A percentile compares a stretch with the other conserved stretches of the same genome.
phyloP scores from a whole-genome alignment of 1,140 invertebrate species.

The Schlechtendalia chinensis region DNA sequence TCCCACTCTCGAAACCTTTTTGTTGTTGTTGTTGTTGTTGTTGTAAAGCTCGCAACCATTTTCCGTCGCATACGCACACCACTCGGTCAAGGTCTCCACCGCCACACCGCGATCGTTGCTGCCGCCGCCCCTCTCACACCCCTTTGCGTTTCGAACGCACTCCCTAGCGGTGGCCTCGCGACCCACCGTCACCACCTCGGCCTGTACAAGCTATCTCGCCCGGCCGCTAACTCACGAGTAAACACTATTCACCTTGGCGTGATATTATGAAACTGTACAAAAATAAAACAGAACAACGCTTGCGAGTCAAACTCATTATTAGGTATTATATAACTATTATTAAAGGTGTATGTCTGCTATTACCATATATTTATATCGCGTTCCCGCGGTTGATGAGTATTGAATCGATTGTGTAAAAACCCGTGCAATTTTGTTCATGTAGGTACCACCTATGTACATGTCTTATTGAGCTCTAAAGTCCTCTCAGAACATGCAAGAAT shows the following conservation, averaged over 20 bases:
- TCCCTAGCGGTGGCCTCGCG: background rate
- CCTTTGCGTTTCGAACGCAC: background rate
- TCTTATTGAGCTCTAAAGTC: too few relatives aligned
- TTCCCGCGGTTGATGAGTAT: too few relatives aligned
- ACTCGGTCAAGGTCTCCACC: slow-evolving; percentile 24
- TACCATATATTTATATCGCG: too few relatives aligned
- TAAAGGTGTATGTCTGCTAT: too few relatives aligned
- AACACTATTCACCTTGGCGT: slow-evolving; percentile 5
- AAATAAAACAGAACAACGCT: background rate
- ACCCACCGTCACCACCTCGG: background rate
- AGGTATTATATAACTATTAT: too few relatives aligned
- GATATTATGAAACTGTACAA: background rate
- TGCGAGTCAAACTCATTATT: background rate
- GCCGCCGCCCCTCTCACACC: background rate
- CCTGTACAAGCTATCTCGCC: background rate
- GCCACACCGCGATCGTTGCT: background rate
- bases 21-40: background rate
- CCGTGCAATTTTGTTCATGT: too few relatives aligned
- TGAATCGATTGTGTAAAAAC: too few relatives aligned
- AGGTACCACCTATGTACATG: too few relatives aligned
- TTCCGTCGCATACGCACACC: background rate
- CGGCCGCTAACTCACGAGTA: background rate
- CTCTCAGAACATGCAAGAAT: too few relatives aligned
- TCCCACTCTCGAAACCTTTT: background rate
- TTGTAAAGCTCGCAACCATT: background rate